Conservation (phyloP, 2,113 vertebrate genomes). For the Thomomys bottae region DNA sequence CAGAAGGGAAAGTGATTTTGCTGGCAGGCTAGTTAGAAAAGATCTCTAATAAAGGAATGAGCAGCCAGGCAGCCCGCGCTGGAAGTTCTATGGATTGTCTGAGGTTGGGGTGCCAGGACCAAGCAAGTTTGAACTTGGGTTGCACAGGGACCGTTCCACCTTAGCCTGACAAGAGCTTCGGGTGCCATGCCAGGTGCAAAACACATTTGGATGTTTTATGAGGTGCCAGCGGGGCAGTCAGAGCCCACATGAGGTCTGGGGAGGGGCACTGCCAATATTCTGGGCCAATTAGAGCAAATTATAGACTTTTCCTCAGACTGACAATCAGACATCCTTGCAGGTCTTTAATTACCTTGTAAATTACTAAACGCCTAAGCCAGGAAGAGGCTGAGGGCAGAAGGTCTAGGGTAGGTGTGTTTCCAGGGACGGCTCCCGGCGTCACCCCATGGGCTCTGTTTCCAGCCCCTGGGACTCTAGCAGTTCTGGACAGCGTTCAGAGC, state of each 20-base stretch:
- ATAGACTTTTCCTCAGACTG: neutral
- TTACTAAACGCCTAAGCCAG: neutral
- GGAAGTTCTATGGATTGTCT: neutral
- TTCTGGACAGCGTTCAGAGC: too few relatives aligned
- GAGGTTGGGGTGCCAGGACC: neutral
- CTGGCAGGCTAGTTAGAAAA: neutral
- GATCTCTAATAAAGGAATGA: too few relatives aligned
- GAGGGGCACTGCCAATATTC: neutral
- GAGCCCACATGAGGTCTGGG: neutral
- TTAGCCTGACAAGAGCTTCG: too few relatives aligned
- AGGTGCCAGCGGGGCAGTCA: neutral
- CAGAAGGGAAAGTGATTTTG: neutral
- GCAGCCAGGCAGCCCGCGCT: too few relatives aligned
- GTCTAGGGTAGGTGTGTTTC: too few relatives aligned
- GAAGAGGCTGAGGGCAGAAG: neutral
- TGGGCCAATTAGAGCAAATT: neutral
- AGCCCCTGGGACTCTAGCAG: rapidly evolving
- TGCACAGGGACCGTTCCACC: rapidly evolving
- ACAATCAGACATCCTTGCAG: neutral
- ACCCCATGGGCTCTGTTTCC: too few relatives aligned
- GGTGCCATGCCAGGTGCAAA: neutral
- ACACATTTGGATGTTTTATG: neutral
- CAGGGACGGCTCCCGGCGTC: rapidly evolving
- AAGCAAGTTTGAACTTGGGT: neutral
- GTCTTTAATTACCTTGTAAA: neutral